Evolutionary conservation across 1,140 invertebrate species (phyloP).

Genomic region (Nasonia vitripennis): DNA sequence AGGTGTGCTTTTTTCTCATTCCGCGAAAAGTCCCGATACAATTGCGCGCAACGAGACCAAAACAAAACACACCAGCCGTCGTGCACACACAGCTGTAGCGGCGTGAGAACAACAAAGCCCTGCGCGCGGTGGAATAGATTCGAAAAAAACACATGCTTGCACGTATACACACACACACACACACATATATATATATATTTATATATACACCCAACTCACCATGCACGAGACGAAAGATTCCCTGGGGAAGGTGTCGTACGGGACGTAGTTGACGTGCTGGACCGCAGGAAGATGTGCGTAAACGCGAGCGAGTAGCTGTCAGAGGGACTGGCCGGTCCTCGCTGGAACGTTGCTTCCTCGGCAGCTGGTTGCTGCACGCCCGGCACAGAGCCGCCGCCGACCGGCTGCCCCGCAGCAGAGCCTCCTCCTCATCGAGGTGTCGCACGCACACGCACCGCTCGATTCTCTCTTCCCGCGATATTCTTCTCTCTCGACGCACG

Average conservation of each 20-base stretch:
- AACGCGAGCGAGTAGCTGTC: constrained; percentile 4
- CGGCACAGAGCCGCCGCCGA: constrained; percentile 3
- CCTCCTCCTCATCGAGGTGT: constrained; percentile 33
- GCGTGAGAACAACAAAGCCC: too few species aligned
- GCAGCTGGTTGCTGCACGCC: not conserved
- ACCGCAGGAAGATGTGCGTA: too few species aligned
- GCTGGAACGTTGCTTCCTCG: not conserved
- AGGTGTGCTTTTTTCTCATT: too few species aligned
- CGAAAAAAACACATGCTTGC: too few species aligned
- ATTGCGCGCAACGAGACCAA: too few species aligned
- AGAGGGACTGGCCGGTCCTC: not conserved
- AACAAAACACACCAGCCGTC: too few species aligned
- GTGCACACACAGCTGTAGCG: too few species aligned
- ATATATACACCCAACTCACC: constrained; percentile 49
- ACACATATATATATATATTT: too few species aligned
- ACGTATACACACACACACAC: too few species aligned
- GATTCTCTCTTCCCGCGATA: not conserved
- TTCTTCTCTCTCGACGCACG: not conserved
- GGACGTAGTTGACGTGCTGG: constrained; percentile 10
- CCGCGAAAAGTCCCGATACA: too few species aligned
- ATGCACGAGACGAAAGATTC: constrained; percentile 50
- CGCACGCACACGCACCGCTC: not conserved
- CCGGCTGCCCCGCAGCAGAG: not conserved
- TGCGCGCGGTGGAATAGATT: too few species aligned
- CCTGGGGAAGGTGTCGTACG: not conserved